A percentile compares a stretch with the other conserved stretches of the same genome.
phyloP scores from a whole-genome alignment of 2,888 invertebrate genomes.

The Oeneis ivallda region DNA sequence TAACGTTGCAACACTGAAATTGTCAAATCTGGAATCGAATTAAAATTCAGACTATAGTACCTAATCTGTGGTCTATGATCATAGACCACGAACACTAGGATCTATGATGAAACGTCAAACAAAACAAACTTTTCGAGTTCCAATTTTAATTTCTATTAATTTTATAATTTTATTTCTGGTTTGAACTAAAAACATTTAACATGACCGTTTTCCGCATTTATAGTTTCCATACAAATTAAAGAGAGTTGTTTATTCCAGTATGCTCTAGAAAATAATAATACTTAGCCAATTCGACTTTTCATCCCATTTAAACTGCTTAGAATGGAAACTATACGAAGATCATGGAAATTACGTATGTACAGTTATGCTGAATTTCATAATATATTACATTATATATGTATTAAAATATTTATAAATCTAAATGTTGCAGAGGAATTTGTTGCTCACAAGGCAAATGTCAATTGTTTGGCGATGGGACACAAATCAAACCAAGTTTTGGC shows the following conservation, averaged over 20 bases:
- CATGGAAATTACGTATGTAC: conserved; percentile 92
- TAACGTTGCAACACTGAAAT: too few species aligned
- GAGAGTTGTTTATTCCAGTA: neutral
- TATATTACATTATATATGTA: neutral
- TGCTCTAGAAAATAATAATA: neutral
- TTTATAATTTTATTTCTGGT: neutral
- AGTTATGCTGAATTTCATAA: neutral
- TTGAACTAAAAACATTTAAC: neutral
- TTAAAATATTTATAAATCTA: conserved; percentile 11
- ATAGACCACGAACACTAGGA: too few species aligned
- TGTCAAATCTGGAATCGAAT: too few species aligned
- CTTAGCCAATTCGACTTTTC: neutral
- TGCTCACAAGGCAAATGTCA: conserved; percentile 93
- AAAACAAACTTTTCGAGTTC: too few species aligned
- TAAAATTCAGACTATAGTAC: too few species aligned
- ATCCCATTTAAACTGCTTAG: conserved; percentile 46
- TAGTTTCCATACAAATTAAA: neutral
- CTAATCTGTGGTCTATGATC: too few species aligned
- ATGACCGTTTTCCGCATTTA: neutral
- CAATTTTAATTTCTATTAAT: too few species aligned
- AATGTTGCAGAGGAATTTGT: conserved; percentile 89
- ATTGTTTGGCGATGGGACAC: conserved; percentile 93
- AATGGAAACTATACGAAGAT: conserved; percentile 84
- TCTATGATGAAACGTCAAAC: too few species aligned
- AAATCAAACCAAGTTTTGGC: conserved; percentile 95